Evolutionary conservation across 1,140 invertebrate species (phyloP), one percentile per base, ranked within the genome.

Genomic region (Drosophila sturtevanti): DNA sequence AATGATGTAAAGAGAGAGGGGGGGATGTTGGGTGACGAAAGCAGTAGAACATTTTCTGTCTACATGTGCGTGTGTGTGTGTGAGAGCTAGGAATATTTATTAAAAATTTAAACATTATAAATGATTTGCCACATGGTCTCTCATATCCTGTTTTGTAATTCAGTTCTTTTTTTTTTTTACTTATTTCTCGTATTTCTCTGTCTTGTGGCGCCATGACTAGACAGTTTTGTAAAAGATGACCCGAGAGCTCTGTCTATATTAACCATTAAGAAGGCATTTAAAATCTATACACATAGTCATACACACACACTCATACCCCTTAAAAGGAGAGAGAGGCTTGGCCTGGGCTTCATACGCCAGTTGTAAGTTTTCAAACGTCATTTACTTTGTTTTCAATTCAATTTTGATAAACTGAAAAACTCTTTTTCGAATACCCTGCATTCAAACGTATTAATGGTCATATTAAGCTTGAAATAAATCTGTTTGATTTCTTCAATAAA

Each of bases 181-280:
- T 24, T 4, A 31, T 16, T 35, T 35, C 37, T 55, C 34, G 11
- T 21, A 44, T 34, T 9, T 35, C 24, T 66, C 12, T 62, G 68
- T 68, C 72, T 82, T 73, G 72, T 79, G 87, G 86, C 86, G 86
- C 87, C 86, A 67, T 90, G 87, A 90, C 79, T 87, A n/a, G 59
- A 59, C 87, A 68, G 21, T 75, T 76, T 66, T 4, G 41, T n/a
- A 21, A 41, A 54, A 48, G 41, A 48, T 48, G 59, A 74, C 24
- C 58, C 51, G n/a, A 67, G 38, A 67, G 38, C 68, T 72, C 51
- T 35, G 68, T 71, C 68, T 77, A 79, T 86, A 87, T 81, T 72
- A 82, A 87, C 79, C 84, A 87, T 87, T 87, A 87, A 84, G 76
- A 87, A 84, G 76, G 84, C 84, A 89, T 87, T 82, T 72, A 77